Evolutionary conservation across 2,113 vertebrate genomes (phyloP), one percentile per base, ranked within the genome.

Genomic region (Pseudorhombus dupliciocellatus): DNA sequence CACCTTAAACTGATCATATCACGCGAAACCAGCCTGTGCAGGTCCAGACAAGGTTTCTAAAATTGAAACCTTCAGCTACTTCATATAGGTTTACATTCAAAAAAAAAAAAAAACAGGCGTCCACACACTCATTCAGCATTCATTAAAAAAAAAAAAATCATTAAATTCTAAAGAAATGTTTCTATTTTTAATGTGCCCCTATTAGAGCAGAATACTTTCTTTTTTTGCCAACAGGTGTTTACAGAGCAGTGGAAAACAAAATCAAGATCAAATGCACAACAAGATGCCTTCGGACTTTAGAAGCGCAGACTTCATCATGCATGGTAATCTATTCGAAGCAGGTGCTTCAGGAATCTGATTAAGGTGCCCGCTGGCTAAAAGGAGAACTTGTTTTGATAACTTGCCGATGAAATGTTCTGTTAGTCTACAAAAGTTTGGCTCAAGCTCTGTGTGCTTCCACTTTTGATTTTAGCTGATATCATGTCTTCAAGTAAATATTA

Each of bases 281-380:
- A 34, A 18, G 21, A 42, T 26, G 8, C 42, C 7, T 24, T 30
- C 53, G 51, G 31, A 26, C 30, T 61, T 55, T 30, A 14, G 42
- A 57, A 60, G 62, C 10, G 46, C 15, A 0, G 8, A 60, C 55
- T 53, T 75, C 61, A 67, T 72, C 46, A 42, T 26, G 21, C 58
- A 75, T 64, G 67, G 16, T 66, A 51, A 62, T 61, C 6, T 59
- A 59, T 68, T 67, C 54, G 52, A 55, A 65, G 31, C 37, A 68
- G 28, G 28, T 68, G 58, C 42, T 26, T 54, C 2, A 52, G 25
- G 56, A 16, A 14, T 66, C 22, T 64, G 48, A 69, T 70, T 14
- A 60, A 59, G 62, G 5, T 59, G 21, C 30, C 50, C 46, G 37
- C 22, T 50, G 65, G 40, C 59, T 51, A 22, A 69, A 64, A 37